A percentile compares a stretch with the other conserved stretches of the same genome.
phyloP scores from a whole-genome alignment of 2,113 vertebrate species.

The Abramis brama region DNA sequence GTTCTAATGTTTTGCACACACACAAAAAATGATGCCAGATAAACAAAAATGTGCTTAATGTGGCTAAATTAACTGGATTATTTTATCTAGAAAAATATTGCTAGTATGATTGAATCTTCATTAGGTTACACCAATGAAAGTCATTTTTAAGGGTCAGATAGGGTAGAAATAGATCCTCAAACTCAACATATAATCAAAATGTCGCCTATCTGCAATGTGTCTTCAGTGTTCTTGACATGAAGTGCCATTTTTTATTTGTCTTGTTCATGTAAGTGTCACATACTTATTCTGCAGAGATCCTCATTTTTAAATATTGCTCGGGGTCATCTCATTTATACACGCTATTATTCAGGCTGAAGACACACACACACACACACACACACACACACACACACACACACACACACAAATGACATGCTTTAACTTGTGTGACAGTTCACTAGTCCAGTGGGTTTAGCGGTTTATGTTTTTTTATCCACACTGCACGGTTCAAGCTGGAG shows the following conservation, averaged over 20 bases:
- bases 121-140: not conserved
- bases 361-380: not conserved
- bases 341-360: not conserved
- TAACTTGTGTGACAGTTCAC: not conserved
- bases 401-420: not conserved
- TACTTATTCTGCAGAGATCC: not conserved
- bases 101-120: not conserved
- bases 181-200: not conserved
- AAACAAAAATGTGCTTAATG: too few species aligned
- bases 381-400: not conserved
- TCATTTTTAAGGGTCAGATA: not conserved
- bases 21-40: not conserved
- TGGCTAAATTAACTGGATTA: not conserved
- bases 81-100: not conserved
- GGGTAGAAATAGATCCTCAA: not conserved
- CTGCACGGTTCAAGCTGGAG: not conserved
- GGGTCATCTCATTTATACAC: not conserved
- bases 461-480: not conserved
- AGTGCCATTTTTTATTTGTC: not conserved
- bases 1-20: not conserved
- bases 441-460: constrained; percentile 3
- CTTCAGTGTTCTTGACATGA: not conserved
- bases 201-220: not conserved
- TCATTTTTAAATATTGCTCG: not conserved
- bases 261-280: not conserved